Evolutionary conservation across 1,140 invertebrate genomes (phyloP).

Genomic region (Scaptomyza pallida): DNA sequence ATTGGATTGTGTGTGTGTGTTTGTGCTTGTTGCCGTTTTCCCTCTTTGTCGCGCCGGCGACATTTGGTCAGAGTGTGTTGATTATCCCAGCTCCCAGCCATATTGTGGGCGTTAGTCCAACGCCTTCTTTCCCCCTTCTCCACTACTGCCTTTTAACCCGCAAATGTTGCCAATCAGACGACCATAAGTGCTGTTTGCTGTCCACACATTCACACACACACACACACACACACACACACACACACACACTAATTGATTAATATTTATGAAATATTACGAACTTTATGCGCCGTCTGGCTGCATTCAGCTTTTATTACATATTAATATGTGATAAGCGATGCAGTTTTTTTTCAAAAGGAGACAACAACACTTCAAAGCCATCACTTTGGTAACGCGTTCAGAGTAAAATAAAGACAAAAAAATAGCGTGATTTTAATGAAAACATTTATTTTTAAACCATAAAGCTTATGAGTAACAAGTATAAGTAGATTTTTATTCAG

Average conservation of each 20-base stretch:
- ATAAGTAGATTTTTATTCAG: no score
- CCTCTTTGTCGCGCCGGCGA: conserved; percentile 31
- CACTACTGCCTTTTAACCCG: neutral
- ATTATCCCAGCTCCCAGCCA: conserved; percentile 26
- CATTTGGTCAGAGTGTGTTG: conserved; percentile 54
- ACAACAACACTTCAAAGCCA: neutral
- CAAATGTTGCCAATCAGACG: conserved; percentile 62
- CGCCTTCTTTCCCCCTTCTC: no score
- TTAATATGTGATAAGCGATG: neutral
- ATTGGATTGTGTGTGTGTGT: conserved; percentile 68
- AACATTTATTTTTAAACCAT: no score
- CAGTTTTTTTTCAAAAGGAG: neutral
- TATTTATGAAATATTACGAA: conserved; percentile 61
- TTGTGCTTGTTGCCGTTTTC: conserved; percentile 67
- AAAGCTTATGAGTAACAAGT: no score
- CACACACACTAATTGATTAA: conserved; percentile 76
- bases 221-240: conserved; percentile 67
- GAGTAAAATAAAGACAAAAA: no score
- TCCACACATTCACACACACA: conserved; percentile 52
- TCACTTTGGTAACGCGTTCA: neutral
- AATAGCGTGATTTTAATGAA: no score
- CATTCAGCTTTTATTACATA: neutral
- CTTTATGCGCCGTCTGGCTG: conserved; percentile 10
- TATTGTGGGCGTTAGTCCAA: conserved; percentile 32
- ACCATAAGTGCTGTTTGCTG: conserved; percentile 73